A percentile compares a stretch with the other conserved stretches of the same genome.
Conservation (phyloP, 2,888 invertebrate species). For the Malthinus flaveolus region DNA sequence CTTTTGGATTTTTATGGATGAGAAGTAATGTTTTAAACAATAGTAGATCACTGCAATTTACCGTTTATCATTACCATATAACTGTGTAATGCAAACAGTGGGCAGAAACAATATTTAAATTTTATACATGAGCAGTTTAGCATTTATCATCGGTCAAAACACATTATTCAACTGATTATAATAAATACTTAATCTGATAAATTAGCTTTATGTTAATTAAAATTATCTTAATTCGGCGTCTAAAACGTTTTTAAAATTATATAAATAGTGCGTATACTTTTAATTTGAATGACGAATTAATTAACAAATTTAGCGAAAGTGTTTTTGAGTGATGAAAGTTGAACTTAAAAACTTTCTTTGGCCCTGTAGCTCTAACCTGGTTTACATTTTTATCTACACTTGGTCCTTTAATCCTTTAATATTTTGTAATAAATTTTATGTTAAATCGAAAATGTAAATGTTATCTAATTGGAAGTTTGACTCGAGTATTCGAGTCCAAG, state of each 20-base stretch:
- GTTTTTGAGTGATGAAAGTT: conserved; percentile 19
- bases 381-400: conserved; percentile 19
- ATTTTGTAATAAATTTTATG: no score
- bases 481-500: no score
- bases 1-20: no score
- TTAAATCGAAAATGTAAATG: no score
- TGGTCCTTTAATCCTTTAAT: neutral
- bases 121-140: neutral
- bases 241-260: neutral
- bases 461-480: no score
- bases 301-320: conserved; percentile 21
- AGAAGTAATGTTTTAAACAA: no score
- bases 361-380: conserved; percentile 33
- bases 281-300: conserved; percentile 9
- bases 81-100: no score
- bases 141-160: neutral
- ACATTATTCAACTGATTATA: neutral
- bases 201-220: no score
- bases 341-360: conserved; percentile 17
- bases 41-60: no score
- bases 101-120: no score
- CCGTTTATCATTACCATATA: no score
- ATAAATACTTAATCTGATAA: neutral
- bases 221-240: no score
- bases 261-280: conserved; percentile 6